Conservation (phyloP, 2,888 invertebrate species). For the Chydorus sphaericus region DNA sequence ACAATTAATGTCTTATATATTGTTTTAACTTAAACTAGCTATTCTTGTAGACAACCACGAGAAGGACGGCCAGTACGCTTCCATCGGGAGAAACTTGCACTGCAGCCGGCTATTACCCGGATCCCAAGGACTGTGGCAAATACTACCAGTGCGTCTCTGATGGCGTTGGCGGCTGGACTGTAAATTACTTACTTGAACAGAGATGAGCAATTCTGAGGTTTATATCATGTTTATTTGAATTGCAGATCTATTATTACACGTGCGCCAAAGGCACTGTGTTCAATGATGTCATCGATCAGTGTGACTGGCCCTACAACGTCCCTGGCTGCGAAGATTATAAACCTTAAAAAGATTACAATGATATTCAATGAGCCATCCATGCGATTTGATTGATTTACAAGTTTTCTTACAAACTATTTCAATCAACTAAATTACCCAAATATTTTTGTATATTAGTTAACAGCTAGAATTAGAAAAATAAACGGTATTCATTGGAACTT, state of each 20-base stretch:
- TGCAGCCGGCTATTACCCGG: slow-evolving; percentile 15
- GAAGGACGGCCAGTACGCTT: not conserved
- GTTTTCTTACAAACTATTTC: too few species aligned
- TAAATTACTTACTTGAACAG: too few species aligned
- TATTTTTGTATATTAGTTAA: too few species aligned
- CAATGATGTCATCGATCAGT: slow-evolving; percentile 15
- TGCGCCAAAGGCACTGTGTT: slow-evolving; percentile 20
- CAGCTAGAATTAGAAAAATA: too few species aligned
- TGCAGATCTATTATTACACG: slow-evolving; percentile 17
- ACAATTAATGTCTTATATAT: not conserved
- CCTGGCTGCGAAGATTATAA: slow-evolving; percentile 17
- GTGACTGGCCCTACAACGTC: slow-evolving; percentile 18
- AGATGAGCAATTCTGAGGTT: too few species aligned
- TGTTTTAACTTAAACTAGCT: not conserved
- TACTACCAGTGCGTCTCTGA: slow-evolving; percentile 19
- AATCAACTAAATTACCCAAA: too few species aligned
- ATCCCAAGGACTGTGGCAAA: slow-evolving; percentile 18
- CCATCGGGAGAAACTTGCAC: slow-evolving; percentile 10
- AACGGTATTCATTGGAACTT: too few species aligned
- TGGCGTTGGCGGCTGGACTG: not conserved
- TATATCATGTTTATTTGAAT: too few species aligned
- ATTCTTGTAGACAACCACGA: not conserved
- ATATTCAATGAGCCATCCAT: too few species aligned
- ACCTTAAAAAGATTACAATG: too few species aligned
- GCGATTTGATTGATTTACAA: too few species aligned